A percentile compares a stretch with the other conserved stretches of the same genome.
phyloP scores from a whole-genome alignment of 2,797 vertebrate genomes.

The Neosilurus mollespiculum region DNA sequence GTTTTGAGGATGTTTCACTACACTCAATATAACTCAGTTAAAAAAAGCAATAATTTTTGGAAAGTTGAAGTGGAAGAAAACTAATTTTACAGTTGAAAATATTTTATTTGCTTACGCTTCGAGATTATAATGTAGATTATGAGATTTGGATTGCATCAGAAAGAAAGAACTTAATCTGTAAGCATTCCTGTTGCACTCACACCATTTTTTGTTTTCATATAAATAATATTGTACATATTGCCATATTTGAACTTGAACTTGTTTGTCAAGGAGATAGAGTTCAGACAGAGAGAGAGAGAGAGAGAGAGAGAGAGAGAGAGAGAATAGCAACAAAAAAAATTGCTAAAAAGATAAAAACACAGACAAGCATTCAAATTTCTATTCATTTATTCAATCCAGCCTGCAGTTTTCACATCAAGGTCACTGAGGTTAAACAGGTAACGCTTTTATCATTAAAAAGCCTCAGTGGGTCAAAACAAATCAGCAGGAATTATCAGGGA shows the following conservation, averaged over 20 bases:
- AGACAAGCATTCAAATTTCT: not conserved
- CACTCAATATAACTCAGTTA: not conserved
- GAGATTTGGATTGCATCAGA: not conserved
- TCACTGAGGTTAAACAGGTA: not conserved
- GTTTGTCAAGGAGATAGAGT: not conserved
- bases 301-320: not conserved
- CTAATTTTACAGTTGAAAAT: not conserved
- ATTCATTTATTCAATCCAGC: constrained; percentile 16
- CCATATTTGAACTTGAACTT: not conserved
- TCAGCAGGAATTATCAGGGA: constrained; percentile 15
- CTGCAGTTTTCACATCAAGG: constrained; percentile 3
- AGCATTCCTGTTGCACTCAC: not conserved
- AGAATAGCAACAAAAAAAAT: not conserved
- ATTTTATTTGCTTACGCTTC: not conserved
- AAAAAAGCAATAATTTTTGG: too few relatives aligned
- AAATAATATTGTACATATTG: not conserved
- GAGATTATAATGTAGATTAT: not conserved
- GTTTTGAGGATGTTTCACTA: not conserved
- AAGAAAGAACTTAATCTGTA: not conserved
- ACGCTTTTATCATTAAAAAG: constrained; percentile 28
- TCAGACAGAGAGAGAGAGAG: not conserved
- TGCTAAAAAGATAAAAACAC: constrained; percentile 13
- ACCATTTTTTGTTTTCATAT: not conserved
- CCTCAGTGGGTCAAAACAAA: constrained; percentile 22
- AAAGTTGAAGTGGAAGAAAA: not conserved